phyloP scores from a whole-genome alignment of 2,797 vertebrate species.

The Anas bahamensis region DNA sequence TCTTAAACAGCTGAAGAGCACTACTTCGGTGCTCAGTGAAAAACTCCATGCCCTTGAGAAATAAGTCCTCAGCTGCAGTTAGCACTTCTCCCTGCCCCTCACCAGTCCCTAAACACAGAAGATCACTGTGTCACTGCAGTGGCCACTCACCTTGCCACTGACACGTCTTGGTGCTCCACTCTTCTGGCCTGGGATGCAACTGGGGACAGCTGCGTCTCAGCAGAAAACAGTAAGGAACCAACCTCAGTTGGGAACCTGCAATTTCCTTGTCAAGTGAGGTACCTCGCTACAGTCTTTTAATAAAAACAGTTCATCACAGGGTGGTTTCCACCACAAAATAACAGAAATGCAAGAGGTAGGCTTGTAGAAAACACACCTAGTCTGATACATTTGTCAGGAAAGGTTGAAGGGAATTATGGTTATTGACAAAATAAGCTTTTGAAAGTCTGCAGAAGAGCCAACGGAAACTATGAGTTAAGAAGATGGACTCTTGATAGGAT shows the following conservation, averaged over 20 bases:
- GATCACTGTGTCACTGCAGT: background rate
- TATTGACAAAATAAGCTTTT: background rate
- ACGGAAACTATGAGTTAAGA: background rate
- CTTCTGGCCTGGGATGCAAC: background rate
- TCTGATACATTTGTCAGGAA: background rate
- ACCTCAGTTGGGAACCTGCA: background rate
- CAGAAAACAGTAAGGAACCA: background rate
- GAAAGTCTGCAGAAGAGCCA: background rate
- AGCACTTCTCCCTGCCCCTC: background rate
- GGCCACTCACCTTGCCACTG: background rate
- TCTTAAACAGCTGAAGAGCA: slow-evolving; percentile 32
- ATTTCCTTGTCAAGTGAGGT: background rate
- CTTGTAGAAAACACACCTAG: background rate
- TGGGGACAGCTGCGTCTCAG: background rate
- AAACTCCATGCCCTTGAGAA: slow-evolving; percentile 55
- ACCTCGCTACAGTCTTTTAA: background rate
- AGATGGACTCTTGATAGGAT: background rate
- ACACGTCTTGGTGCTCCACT: background rate
- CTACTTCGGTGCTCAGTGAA: slow-evolving; percentile 31
- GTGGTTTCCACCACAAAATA: background rate
- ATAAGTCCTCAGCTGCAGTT: background rate
- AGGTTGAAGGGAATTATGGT: background rate
- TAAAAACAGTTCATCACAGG: background rate
- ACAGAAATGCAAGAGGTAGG: background rate
- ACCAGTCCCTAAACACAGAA: background rate